phyloP scores from a whole-genome alignment of 2,797 vertebrate species.

The Microcaecilia unicolor region DNA sequence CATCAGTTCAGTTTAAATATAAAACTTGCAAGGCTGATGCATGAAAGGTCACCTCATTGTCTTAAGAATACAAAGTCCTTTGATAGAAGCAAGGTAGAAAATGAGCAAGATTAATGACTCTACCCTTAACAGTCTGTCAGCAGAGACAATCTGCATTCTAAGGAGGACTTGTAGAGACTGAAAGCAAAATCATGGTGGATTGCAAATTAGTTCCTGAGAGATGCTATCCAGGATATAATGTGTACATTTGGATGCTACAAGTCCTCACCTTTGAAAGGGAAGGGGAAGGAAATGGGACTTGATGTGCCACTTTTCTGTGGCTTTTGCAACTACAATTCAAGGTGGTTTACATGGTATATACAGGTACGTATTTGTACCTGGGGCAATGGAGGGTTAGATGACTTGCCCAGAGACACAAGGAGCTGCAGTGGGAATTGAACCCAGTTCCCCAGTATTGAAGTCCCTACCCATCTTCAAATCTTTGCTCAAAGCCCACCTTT shows the following conservation, averaged over 20 bases:
- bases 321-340: no score
- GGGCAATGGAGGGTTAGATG: no score
- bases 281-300: no score
- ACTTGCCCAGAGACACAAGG: no score
- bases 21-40: neutral
- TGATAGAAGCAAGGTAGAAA: neutral
- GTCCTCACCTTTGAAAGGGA: no score
- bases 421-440: no score
- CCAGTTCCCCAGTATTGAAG: no score
- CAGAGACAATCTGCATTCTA: neutral
- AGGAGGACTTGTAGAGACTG: conserved; percentile 3
- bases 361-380: no score
- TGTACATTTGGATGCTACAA: conserved; percentile 3
- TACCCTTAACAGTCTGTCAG: neutral
- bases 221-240: conserved; percentile 5
- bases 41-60: neutral
- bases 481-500: no score
- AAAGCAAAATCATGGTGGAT: neutral
- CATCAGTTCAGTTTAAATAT: neutral
- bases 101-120: conserved; percentile 1
- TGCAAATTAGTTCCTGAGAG: conserved; percentile 1
- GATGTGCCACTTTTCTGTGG: no score
- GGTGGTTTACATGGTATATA: no score
- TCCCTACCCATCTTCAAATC: no score
- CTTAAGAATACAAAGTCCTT: neutral